phyloP scores from a whole-genome alignment of 2,888 invertebrate genomes.

The Diadromus collaris region DNA sequence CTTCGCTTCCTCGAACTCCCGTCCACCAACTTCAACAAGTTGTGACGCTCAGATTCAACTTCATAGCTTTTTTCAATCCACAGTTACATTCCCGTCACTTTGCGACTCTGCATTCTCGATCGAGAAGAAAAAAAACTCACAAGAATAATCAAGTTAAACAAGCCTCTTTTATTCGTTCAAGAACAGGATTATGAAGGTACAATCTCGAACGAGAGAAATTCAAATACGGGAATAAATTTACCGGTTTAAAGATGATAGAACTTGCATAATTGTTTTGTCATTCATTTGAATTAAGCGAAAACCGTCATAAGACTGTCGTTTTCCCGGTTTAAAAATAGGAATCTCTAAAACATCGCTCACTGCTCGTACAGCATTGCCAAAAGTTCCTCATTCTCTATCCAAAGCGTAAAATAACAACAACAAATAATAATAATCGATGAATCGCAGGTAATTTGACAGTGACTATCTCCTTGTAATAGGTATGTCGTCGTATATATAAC shows the following conservation, averaged over 20 bases:
- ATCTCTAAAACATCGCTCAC: too few species aligned
- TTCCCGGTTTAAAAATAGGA: too few species aligned
- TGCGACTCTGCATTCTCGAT: background rate
- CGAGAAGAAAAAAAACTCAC: background rate
- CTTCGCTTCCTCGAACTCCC: background rate
- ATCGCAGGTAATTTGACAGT: too few species aligned
- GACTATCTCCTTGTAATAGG: background rate
- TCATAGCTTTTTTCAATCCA: background rate
- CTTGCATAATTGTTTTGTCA: too few species aligned
- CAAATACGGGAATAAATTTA: background rate
- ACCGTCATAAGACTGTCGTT: too few species aligned
- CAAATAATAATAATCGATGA: background rate
- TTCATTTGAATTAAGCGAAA: too few species aligned
- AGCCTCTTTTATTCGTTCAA: background rate
- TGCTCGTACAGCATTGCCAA: too few species aligned
- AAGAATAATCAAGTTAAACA: background rate
- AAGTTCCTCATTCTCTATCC: too few species aligned
- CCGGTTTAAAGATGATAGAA: background rate
- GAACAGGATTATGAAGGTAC: background rate
- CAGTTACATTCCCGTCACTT: background rate
- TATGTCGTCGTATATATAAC: background rate
- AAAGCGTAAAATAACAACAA: background rate
- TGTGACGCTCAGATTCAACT: background rate
- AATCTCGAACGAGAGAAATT: slow-evolving; percentile 10
- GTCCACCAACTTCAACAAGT: background rate